These are phyloP conservation scores for Lissocephala sabroskyi DNA, from an alignment of 2,888 invertebrate genomes.

Conservation along the genomic window DNA sequence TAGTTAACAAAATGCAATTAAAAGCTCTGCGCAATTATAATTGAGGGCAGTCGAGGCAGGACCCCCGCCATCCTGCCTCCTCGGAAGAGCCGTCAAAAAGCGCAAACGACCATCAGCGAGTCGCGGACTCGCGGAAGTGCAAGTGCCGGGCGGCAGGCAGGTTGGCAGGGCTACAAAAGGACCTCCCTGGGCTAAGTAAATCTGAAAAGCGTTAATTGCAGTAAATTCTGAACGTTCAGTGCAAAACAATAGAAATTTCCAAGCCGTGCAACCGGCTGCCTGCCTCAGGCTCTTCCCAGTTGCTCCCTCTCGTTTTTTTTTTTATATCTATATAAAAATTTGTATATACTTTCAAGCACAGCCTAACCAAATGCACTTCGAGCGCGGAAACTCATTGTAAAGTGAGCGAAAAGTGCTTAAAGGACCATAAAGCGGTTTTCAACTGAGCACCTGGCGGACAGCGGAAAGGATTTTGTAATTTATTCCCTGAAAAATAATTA, in stretches of 20 bases:
- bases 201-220: conserved; percentile 44
- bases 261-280: conserved; percentile 14
- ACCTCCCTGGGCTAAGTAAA: conserved; percentile 38
- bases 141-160: not conserved
- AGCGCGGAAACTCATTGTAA: not conserved
- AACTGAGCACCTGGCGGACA: too few relatives aligned
- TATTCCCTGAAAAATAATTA: too few relatives aligned
- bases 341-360: not conserved
- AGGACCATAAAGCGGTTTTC: too few relatives aligned
- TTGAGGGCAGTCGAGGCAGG: too few relatives aligned
- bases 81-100: conserved; percentile 32
- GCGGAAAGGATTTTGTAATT: too few relatives aligned
- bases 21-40: conserved; percentile 61
- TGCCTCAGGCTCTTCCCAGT: not conserved
- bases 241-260: conserved; percentile 39
- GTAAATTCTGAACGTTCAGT: conserved; percentile 31
- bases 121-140: too few relatives aligned
- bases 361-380: not conserved
- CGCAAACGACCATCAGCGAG: conserved; percentile 16
- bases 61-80: too few relatives aligned
- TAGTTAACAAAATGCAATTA: conserved; percentile 59
- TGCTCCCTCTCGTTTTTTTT: not conserved
- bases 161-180: conserved; percentile 19
- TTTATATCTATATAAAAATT: not conserved
- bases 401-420: too few relatives aligned